These are phyloP conservation scores for Oppia nitens DNA, from an alignment of 1,140 invertebrate species.

Conservation along the genomic window DNA sequence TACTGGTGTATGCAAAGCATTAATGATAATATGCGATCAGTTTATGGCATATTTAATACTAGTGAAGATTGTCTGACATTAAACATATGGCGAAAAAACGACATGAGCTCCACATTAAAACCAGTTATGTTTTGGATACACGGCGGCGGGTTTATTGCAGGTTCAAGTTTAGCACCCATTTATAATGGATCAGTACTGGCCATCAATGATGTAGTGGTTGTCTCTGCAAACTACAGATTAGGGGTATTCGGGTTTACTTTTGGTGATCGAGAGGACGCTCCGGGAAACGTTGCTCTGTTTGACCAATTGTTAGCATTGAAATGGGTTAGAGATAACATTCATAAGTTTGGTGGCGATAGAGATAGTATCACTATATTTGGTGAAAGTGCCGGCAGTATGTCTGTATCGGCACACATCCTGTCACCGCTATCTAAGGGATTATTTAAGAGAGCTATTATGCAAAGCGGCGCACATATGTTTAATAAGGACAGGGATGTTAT, in stretches of 20 bases:
- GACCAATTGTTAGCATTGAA: conserved; percentile 84
- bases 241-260: conserved; percentile 10
- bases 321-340: conserved; percentile 84
- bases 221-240: conserved; percentile 37
- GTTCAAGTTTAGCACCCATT: background rate
- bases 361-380: conserved; percentile 86
- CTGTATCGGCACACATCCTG: conserved; percentile 75
- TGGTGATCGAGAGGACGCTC: conserved; percentile 43
- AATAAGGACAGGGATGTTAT: too few species aligned
- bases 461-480: conserved; percentile 33
- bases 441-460: conserved; percentile 48
- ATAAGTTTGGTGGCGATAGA: conserved; percentile 79
- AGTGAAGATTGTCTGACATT: conserved; percentile 34
- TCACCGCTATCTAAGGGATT: conserved; percentile 64
- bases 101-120: conserved; percentile 21
- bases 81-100: conserved; percentile 26
- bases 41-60: too few species aligned
- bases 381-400: conserved; percentile 84
- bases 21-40: too few species aligned
- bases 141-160: conserved; percentile 15
- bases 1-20: too few species aligned
- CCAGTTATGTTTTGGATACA: conserved; percentile 18
- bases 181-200: conserved; percentile 59
- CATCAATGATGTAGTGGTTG: conserved; percentile 42
- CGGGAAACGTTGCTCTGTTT: conserved; percentile 83